phyloP scores from a whole-genome alignment of 2,888 invertebrate genomes.

The Sicus ferrugineus region DNA sequence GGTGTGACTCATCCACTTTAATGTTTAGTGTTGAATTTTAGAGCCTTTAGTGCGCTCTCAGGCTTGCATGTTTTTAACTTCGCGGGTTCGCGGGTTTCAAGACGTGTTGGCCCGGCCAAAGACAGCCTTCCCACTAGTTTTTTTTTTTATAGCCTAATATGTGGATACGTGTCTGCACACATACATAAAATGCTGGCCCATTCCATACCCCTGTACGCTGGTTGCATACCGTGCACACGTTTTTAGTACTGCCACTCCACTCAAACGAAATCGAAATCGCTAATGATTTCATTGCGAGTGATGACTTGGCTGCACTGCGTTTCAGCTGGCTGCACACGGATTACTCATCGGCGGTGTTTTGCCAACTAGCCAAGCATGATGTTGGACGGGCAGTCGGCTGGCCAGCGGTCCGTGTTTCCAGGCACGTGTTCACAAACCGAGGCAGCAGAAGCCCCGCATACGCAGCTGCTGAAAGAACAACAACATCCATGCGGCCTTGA shows the following conservation, averaged over 20 bases:
- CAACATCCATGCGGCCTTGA: constrained; percentile 2
- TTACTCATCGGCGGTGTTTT: background rate
- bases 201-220: background rate
- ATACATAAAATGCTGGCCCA: background rate
- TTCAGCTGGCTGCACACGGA: background rate
- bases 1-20: no score
- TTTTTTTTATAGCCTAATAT: no score
- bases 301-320: background rate
- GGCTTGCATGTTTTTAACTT: no score
- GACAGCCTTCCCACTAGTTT: no score
- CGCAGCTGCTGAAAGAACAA: background rate
- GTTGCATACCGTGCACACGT: background rate
- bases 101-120: no score
- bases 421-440: no score
- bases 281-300: background rate
- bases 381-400: background rate
- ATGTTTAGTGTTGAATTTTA: no score
- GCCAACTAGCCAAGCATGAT: background rate
- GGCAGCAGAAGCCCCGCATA: background rate
- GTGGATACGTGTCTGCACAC: no score
- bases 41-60: no score
- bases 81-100: no score
- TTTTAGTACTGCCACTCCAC: background rate
- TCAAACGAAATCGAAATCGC: background rate
- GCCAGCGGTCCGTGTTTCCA: background rate